A percentile compares a stretch with the other conserved stretches of the same genome.
Conservation (phyloP, 2,113 vertebrate genomes). For the Progne subis region DNA sequence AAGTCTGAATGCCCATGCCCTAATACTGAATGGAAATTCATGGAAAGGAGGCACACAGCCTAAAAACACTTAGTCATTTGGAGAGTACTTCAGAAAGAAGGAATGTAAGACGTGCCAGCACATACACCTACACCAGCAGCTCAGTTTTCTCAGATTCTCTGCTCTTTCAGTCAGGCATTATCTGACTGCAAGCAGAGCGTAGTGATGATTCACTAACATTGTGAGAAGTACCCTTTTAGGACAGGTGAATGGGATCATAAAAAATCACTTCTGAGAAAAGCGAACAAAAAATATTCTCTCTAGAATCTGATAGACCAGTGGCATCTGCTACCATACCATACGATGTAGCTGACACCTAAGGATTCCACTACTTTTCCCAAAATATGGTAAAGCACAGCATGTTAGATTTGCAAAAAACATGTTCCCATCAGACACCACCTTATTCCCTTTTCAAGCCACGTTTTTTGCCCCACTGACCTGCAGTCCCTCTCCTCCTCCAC, state of each 20-base stretch:
- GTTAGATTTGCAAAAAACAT: not conserved
- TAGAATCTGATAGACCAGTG: not conserved
- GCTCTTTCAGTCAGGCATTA: slow-evolving; percentile 31
- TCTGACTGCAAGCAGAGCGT: not conserved
- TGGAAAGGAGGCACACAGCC: not conserved
- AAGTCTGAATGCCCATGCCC: not conserved
- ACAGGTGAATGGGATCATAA: not conserved
- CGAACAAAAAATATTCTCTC: not conserved
- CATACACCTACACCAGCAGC: slow-evolving; percentile 11
- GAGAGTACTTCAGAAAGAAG: slow-evolving; percentile 17
- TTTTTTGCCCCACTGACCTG: not conserved
- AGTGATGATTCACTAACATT: slow-evolving; percentile 27
- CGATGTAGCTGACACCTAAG: not conserved
- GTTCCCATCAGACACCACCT: not conserved
- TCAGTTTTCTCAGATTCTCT: slow-evolving; percentile 18
- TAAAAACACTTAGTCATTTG: slow-evolving; percentile 45
- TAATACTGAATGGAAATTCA: not conserved
- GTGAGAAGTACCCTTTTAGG: not conserved
- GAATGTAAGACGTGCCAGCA: slow-evolving; percentile 15
- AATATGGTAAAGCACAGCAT: not conserved
- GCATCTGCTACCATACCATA: not conserved
- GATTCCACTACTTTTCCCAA: not conserved
- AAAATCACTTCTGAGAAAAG: not conserved
- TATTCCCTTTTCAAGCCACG: not conserved
- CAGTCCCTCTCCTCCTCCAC: not conserved